phyloP scores from a whole-genome alignment of 2,113 vertebrate species.

The Origma solitaria region DNA sequence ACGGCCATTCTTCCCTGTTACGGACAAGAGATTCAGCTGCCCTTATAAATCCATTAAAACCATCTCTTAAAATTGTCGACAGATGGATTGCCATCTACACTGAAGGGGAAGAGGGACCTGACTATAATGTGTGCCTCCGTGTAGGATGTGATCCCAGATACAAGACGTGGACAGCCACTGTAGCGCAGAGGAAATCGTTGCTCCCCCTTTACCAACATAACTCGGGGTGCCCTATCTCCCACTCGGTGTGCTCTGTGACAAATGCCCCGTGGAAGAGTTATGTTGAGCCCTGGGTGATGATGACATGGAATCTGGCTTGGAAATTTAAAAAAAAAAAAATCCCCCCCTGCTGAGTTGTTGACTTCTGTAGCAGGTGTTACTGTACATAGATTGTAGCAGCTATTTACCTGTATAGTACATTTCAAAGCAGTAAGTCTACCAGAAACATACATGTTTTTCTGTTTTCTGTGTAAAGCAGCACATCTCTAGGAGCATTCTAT shows the following conservation, averaged over 20 bases:
- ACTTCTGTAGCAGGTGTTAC: neutral
- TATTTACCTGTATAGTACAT: neutral
- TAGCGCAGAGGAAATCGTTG: neutral
- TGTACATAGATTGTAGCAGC: neutral
- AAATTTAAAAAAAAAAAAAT: neutral
- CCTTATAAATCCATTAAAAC: neutral
- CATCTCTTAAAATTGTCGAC: neutral
- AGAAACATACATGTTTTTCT: neutral
- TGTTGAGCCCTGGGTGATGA: neutral
- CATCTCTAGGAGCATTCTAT: neutral
- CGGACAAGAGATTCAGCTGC: neutral
- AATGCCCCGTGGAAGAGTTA: neutral
- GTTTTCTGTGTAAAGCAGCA: neutral
- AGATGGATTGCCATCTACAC: neutral
- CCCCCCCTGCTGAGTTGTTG: neutral
- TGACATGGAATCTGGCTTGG: neutral
- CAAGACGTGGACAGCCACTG: neutral
- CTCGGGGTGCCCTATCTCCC: neutral
- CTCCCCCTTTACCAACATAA: neutral
- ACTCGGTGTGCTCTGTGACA: neutral
- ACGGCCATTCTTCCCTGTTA: fast-evolving
- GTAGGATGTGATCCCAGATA: neutral
- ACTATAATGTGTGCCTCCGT: neutral
- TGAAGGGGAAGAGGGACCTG: neutral
- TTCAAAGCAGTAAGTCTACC: neutral